Conservation (phyloP, 2,888 invertebrate genomes). For the Spialia ferax region DNA sequence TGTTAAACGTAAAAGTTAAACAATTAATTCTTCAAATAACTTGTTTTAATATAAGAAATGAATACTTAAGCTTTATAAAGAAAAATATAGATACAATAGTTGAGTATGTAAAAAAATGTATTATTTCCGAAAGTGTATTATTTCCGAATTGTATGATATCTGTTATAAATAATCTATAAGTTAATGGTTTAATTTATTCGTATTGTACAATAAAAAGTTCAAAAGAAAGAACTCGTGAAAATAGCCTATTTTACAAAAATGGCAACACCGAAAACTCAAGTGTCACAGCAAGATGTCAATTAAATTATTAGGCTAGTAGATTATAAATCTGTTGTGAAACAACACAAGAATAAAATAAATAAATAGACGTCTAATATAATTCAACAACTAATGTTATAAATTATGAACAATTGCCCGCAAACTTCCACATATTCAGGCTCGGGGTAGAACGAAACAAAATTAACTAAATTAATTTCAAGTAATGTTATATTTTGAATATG, state of each 20-base stretch:
- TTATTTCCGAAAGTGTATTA: no score
- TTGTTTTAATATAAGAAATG: no score
- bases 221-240: neutral
- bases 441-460: conserved; percentile 12
- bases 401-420: conserved; percentile 28
- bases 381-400: conserved; percentile 75
- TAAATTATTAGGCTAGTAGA: neutral
- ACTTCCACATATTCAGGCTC: conserved; percentile 24
- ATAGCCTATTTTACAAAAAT: neutral
- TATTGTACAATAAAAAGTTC: no score
- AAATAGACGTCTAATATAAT: conserved; percentile 78
- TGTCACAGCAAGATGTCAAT: neutral
- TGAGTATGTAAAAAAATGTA: no score
- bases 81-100: no score
- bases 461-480: conserved; percentile 16
- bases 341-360: conserved; percentile 69
- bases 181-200: no score
- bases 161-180: no score
- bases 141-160: no score
- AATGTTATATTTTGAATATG: conserved; percentile 15
- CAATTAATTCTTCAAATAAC: no score
- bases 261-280: neutral
- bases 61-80: no score
- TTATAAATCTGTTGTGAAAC: conserved; percentile 72
- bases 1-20: no score